Evolutionary conservation across 2,888 invertebrate genomes (phyloP), one percentile per base, ranked within the genome.

Genomic region (Mamestra brassicae): DNA sequence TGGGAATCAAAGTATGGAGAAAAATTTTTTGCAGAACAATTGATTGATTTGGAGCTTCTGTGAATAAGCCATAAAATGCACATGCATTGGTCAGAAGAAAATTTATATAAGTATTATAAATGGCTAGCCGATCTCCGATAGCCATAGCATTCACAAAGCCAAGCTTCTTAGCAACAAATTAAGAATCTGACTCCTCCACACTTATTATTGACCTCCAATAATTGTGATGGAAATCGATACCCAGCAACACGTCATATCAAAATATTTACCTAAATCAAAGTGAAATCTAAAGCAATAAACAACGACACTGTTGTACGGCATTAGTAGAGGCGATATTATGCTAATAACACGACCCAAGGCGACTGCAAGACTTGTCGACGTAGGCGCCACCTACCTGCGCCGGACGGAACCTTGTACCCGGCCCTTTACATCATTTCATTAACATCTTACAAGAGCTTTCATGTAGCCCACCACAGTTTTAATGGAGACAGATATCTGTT

Each of bases 311-410:
- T 70, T 83, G 78, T 74, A 76, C 65, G 77, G 66, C 64, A 75
- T 74, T 80, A 77, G 74, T 71, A 79, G 80, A 72, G 72, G 78
- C 71, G 76, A 79, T 84, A 85, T 87, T 89, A 89, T 89, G 87
- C 81, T 89, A 89, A 89, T 88, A 81, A 73, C 71, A 55, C 74
- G 55, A 77, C 79, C 75, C 74, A 74, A 85, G 73, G 79, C 81
- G 79, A 85, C 88, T 72, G 84, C 87, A 75, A 77, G 73, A 76
- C 82, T 74, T 77, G 85, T 88, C 86, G 84, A 85, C 85, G 89
- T 89, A 89, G 92, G 92, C 92, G 92, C 91, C 92, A 92, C 90
- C 92, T 92, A 90, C 92, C 92, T 92, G 92, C 92, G 89, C 89
- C 81, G 84, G 78, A 87, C 89, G 87, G 81, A 88, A 84, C 89